A percentile compares a stretch with the other conserved stretches of the same genome.
Evolutionary conservation across 2,113 vertebrate genomes (phyloP).

Genomic region (Mus pahari): DNA sequence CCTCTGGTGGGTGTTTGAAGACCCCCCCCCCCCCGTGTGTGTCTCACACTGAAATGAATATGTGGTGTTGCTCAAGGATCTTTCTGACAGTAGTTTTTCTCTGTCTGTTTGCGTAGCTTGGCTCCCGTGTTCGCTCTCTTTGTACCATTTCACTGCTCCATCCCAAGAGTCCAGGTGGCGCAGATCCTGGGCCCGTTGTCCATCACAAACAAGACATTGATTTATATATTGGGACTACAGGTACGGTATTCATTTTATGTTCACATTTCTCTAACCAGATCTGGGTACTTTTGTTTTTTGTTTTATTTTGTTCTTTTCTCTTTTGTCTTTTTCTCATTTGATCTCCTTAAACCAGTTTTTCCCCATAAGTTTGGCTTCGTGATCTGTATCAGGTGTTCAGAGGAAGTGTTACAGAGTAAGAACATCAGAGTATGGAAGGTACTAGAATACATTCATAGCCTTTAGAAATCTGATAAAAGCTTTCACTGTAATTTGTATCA

Average conservation of each 20-base stretch:
- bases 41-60: conserved; percentile 9
- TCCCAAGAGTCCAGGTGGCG: conserved; percentile 95
- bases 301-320: not conserved
- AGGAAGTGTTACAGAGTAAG: conserved; percentile 72
- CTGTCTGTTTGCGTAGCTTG: conserved; percentile 89
- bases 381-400: conserved; percentile 75
- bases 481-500: conserved; percentile 75
- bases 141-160: conserved; percentile 96
- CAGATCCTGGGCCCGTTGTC: conserved; percentile 93
- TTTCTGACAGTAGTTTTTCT: conserved; percentile 59
- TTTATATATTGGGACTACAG: conserved; percentile 97
- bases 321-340: conserved; percentile 65
- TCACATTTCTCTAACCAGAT: conserved; percentile 77
- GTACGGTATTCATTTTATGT: conserved; percentile 87
- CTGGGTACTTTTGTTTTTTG: not conserved
- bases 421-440: conserved; percentile 62
- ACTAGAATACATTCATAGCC: conserved; percentile 70
- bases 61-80: conserved; percentile 1
- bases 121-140: conserved; percentile 96
- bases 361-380: conserved; percentile 71
- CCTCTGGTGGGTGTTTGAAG: not conserved
- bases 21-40: not conserved
- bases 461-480: conserved; percentile 78
- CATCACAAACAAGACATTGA: conserved; percentile 97
- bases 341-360: conserved; percentile 74